A percentile compares a stretch with the other conserved stretches of the same genome.
These are phyloP conservation scores for Eutrigla gurnardus DNA, from an alignment of 2,797 vertebrate species.

Conservation along the genomic window DNA sequence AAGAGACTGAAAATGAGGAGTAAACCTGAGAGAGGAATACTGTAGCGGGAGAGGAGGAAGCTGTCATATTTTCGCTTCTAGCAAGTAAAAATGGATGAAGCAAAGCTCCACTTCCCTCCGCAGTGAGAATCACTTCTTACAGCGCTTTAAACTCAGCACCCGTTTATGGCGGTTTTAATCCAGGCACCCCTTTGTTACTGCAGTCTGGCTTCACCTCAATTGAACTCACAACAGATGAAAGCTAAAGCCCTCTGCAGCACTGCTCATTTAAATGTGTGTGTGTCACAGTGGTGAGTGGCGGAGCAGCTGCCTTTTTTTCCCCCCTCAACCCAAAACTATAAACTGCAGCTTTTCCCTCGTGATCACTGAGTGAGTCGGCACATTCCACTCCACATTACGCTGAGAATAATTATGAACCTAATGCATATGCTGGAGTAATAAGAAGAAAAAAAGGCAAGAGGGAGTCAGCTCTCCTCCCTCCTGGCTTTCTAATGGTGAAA, in stretches of 20 bases:
- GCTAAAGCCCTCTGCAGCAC: conserved; percentile 45
- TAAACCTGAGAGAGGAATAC: not conserved
- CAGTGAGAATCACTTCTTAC: conserved; percentile 34
- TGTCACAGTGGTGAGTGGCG: conserved; percentile 4
- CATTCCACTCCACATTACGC: conserved; percentile 9
- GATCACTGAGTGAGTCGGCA: conserved; percentile 13
- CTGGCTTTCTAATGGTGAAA: conserved; percentile 1
- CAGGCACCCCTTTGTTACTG: conserved; percentile 48
- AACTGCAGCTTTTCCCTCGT: conserved; percentile 9
- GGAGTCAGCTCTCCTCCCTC: conserved; percentile 18
- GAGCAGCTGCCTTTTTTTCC: conserved; percentile 6
- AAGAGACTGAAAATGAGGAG: not conserved
- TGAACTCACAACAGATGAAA: conserved; percentile 60
- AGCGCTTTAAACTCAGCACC: conserved; percentile 35
- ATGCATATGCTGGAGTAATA: conserved; percentile 19
- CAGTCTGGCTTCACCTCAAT: conserved; percentile 55
- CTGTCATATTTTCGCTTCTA: conserved; percentile 24
- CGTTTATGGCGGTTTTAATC: conserved; percentile 49
- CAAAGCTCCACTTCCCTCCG: conserved; percentile 26
- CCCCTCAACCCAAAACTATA: conserved; percentile 7
- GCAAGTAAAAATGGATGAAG: conserved; percentile 49
- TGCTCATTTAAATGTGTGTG: conserved; percentile 49
- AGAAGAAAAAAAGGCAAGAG: not conserved
- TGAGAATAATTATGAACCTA: conserved; percentile 34
- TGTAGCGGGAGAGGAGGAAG: not conserved